Evolutionary conservation across 2,113 vertebrate genomes (phyloP).

Genomic region (Dromas ardeola): DNA sequence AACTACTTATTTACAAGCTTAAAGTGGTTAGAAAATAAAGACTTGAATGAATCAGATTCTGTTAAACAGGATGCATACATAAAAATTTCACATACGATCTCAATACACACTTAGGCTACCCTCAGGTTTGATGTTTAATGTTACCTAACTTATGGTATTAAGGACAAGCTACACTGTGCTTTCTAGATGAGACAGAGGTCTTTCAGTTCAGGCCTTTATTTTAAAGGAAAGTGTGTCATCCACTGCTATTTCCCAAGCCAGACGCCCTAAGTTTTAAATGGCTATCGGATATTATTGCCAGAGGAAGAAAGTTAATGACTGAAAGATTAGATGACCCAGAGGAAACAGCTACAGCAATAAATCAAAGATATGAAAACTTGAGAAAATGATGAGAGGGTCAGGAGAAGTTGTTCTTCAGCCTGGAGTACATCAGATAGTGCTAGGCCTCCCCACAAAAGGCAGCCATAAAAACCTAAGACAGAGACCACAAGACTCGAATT

Average conservation of each 20-base stretch:
- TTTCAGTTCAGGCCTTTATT: background rate
- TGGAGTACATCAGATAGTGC: background rate
- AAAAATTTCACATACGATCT: background rate
- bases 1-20: background rate
- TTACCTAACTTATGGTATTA: background rate
- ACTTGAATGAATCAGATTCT: background rate
- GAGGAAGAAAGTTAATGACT: background rate
- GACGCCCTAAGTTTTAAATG: background rate
- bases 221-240: background rate
- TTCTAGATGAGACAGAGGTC: background rate
- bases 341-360: background rate
- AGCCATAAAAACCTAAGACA: background rate
- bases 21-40: constrained; percentile 1
- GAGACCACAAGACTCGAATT: background rate
- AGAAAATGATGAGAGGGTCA: background rate
- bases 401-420: background rate
- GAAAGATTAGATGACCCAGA: background rate
- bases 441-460: background rate
- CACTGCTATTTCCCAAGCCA: background rate
- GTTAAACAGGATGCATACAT: background rate
- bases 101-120: background rate
- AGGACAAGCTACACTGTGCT: background rate
- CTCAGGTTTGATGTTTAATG: background rate
- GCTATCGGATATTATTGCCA: background rate
- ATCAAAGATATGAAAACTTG: background rate